Percentiles rank a stretch among this genome's conserved stretches.
Conservation (phyloP, 2,797 vertebrate genomes). For the Otus scops region DNA sequence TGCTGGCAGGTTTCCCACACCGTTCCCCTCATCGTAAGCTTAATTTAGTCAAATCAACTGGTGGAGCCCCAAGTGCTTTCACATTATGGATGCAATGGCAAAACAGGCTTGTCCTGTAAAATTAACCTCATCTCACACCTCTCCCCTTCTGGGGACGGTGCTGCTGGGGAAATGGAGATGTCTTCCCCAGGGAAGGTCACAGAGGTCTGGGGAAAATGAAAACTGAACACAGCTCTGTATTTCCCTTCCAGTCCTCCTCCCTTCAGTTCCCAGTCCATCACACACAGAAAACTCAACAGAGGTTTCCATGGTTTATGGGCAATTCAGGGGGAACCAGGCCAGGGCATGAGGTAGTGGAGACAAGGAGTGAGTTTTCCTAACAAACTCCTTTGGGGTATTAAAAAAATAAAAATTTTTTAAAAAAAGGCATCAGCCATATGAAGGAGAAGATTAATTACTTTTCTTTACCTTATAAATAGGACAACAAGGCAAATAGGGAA, state of each 20-base stretch:
- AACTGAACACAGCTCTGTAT: not conserved
- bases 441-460: not conserved
- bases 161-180: fast-evolving
- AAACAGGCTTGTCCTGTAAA: not conserved
- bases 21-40: fast-evolving
- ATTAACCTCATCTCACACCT: not conserved
- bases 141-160: not conserved
- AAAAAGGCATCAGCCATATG: not conserved
- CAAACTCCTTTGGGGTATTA: fast-evolving
- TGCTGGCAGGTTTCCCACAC: not conserved
- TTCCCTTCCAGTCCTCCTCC: not conserved
- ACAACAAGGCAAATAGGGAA: not conserved
- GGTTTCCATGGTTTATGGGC: not conserved
- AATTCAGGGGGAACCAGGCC: not conserved
- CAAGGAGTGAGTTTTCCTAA: not conserved
- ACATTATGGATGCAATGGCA: not conserved
- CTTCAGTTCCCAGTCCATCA: not conserved
- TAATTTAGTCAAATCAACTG: fast-evolving
- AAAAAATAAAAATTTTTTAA: too few species aligned
- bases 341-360: not conserved
- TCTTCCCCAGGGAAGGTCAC: not conserved
- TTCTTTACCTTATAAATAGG: not conserved
- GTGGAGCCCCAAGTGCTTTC: not conserved
- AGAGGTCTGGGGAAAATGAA: not conserved
- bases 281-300: not conserved